phyloP scores from a whole-genome alignment of 2,888 invertebrate genomes.

The Netelia inedita region DNA sequence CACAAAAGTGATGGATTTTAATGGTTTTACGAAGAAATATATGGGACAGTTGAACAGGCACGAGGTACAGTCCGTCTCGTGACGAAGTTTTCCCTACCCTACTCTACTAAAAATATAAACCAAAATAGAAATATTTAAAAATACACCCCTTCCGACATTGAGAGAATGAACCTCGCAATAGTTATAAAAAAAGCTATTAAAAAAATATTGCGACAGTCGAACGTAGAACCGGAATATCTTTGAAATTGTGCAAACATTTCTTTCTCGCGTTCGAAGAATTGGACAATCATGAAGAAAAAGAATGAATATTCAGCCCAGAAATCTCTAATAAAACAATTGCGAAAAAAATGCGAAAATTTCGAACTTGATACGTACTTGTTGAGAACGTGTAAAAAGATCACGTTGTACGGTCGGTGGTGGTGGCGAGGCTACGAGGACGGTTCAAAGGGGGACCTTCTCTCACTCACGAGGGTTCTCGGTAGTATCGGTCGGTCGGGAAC shows the following conservation, averaged over 20 bases:
- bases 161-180: not conserved
- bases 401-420: conserved; percentile 15
- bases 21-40: conserved; percentile 25
- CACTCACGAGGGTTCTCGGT: conserved; percentile 64
- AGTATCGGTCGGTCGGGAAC: conserved; percentile 73
- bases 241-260: too few species aligned
- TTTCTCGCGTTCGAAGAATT: too few species aligned
- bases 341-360: conserved; percentile 18
- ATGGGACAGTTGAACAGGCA: conserved; percentile 44
- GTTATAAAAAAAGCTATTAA: not conserved
- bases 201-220: not conserved
- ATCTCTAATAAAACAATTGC: not conserved
- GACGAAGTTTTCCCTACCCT: not conserved
- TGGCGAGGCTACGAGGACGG: conserved; percentile 50
- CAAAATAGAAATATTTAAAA: not conserved
- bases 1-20: conserved; percentile 49
- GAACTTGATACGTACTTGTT: not conserved
- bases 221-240: too few species aligned
- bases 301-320: too few species aligned
- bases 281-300: too few species aligned
- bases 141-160: not conserved
- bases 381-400: conserved; percentile 55
- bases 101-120: not conserved
- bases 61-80: conserved; percentile 36
- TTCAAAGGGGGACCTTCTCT: conserved; percentile 73